Percentiles rank a stretch among this genome's conserved stretches.
phyloP scores from a whole-genome alignment of 2,113 vertebrate species.

The Gambusia holbrooki region DNA sequence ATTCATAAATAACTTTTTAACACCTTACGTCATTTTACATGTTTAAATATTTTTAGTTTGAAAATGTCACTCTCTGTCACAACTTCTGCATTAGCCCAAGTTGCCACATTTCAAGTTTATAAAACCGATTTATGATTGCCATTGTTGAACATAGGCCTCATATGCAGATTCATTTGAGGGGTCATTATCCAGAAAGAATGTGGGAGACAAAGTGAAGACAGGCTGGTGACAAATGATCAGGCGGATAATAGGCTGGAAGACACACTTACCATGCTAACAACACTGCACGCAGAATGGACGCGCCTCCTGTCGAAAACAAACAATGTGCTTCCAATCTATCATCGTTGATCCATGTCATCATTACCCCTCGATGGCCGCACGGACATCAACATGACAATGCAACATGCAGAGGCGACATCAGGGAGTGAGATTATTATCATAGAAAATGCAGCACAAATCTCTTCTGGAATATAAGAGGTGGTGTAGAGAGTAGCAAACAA shows the following conservation, averaged over 20 bases:
- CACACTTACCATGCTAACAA: slow-evolving; percentile 80
- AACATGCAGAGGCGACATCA: slow-evolving; percentile 63
- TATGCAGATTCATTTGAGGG: slow-evolving; percentile 78
- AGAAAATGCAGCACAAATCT: slow-evolving; percentile 67
- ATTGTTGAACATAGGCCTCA: slow-evolving; percentile 73
- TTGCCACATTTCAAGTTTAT: slow-evolving; percentile 77
- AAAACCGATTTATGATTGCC: slow-evolving; percentile 60
- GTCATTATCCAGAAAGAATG: slow-evolving; percentile 79
- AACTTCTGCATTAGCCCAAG: background rate
- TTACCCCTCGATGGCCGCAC: slow-evolving; percentile 60
- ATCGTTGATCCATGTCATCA: slow-evolving; percentile 80
- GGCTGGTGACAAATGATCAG: slow-evolving; percentile 82
- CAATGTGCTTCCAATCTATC: slow-evolving; percentile 81
- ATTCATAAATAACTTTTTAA: slow-evolving; percentile 38
- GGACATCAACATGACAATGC: slow-evolving; percentile 80
- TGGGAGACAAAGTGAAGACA: slow-evolving; percentile 78
- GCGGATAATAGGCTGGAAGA: slow-evolving; percentile 75
- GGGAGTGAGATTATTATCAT: slow-evolving; percentile 69
- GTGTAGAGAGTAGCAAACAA: slow-evolving; percentile 62
- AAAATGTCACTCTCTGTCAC: background rate
- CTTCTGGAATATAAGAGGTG: slow-evolving; percentile 56
- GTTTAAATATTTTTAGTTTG: background rate
- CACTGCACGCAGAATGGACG: slow-evolving; percentile 61
- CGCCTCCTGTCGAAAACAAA: slow-evolving; percentile 75
- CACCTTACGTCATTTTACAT: slow-evolving; percentile 1